Evolutionary conservation across 1,140 invertebrate genomes (phyloP).

Genomic region (Aphelinus certus): DNA sequence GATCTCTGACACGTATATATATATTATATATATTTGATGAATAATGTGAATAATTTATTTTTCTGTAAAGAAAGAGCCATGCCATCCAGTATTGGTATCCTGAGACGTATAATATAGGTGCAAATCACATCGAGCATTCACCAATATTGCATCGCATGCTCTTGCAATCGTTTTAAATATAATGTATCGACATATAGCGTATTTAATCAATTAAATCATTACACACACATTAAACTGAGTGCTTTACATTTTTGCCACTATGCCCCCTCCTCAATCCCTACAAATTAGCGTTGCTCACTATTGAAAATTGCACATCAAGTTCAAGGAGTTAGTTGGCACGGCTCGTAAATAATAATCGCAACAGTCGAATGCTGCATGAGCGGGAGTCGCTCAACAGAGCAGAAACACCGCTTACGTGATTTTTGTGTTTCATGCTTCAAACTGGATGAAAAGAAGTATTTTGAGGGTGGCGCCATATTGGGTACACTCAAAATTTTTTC

Average conservation of each 20-base stretch:
- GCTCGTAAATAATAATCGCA: too few relatives aligned
- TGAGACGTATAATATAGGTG: slow-evolving; percentile 65
- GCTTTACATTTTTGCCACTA: background rate
- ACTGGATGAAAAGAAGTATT: too few relatives aligned
- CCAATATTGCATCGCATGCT: slow-evolving; percentile 55
- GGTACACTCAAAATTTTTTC: too few relatives aligned
- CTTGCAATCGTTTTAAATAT: slow-evolving; percentile 35
- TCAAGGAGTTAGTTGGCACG: too few relatives aligned
- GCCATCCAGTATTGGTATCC: slow-evolving; percentile 52
- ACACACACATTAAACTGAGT: slow-evolving; percentile 30
- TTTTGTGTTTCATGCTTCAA: too few relatives aligned
- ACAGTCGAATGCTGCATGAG: too few relatives aligned
- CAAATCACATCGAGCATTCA: slow-evolving; percentile 50
- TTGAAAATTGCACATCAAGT: too few relatives aligned
- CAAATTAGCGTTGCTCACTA: background rate
- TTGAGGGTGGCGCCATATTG: too few relatives aligned
- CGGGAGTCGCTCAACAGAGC: too few relatives aligned
- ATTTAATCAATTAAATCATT: slow-evolving; percentile 50
- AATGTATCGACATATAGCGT: slow-evolving; percentile 42
- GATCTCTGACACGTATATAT: slow-evolving; percentile 41
- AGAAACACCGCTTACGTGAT: too few relatives aligned
- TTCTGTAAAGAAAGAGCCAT: slow-evolving; percentile 49
- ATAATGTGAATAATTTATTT: slow-evolving; percentile 41
- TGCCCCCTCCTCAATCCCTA: background rate
- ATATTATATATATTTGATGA: slow-evolving; percentile 39